Evolutionary conservation across 2,113 vertebrate species (phyloP), one percentile per base, ranked within the genome.

Genomic region (Onychostruthus taczanowskii): DNA sequence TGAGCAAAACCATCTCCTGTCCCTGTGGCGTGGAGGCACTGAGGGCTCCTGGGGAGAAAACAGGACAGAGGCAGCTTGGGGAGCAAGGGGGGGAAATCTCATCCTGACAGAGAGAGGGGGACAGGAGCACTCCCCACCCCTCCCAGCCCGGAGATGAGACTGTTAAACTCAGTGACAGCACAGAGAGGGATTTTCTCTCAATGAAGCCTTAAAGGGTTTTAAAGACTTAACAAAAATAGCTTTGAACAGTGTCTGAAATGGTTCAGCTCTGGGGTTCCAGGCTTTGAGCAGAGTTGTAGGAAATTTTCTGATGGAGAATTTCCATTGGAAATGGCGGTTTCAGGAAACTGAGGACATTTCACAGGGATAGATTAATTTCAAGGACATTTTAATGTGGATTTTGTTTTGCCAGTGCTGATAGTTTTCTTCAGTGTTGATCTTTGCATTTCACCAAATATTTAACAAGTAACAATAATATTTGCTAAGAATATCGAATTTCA

Each of bases 21-120:
- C 14, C 3, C 81, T 1, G 0, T 10, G 17, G 3, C 4, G 3
- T 7, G 46, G 61, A 55, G 68, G 64, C 46, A 27, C 6, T 0
- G 9, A 44, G 46, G 15, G 18, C 2, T 70, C 43, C 75, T 26
- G 37, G 41, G 41, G 56, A 21, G 9, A 50, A 46, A 46, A 20
- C 31, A 28, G 6, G 11, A 12, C 3, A 53, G 47, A 62, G 46
- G 28, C 52, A 81, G 39, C 16, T 9, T 15, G 7, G 59, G n/a
- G 30, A 47, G 21, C 0, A 1, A 2, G 8, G 58, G 16, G 72
- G 16, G 5, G 8, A 75, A 26, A 44, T 8, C 7, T 23, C 23
- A 69, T n/a, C 64, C 62, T 8, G 2, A 21, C 3, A 55, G 30
- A 0, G 0, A 31, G 2, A 13, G 9, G 12, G 15, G 14, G 1